Base-by-base conservation (phyloP, 2,797 vertebrate genomes). In the Galagoides demidoff region DNA sequence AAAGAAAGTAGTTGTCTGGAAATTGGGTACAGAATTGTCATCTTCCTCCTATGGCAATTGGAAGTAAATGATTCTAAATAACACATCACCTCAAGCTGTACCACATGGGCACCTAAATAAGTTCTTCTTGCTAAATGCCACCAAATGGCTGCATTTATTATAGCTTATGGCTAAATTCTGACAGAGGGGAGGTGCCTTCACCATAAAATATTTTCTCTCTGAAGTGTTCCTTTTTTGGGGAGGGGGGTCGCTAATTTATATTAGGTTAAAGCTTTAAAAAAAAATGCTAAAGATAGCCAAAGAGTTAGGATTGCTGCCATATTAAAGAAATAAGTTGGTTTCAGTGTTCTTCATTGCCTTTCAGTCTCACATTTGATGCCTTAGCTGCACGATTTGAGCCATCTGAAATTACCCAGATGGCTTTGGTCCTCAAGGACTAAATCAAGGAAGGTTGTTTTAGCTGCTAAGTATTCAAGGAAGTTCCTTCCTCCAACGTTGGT, bases 391-490 rank as follows among this genome's bases (percentile, higher is more conserved):
- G 39, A 29, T 73, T 79, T 70, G 70, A 73, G 86, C 19, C 37
- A 29, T 63, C 73, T 88, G 61, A 79, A 66, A 71, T 94, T 55
- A 68, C 37, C 27, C 82, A 59, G 39, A 71, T 83, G 76, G 57
- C 76, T 92, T 59, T 83, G 22, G 31, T 68, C 70, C 37, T 83
- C 9, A 43, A 43, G 25, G 79, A 23, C 37, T 52, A 22, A 84
- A 77, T 92, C 22, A 85, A 19, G 29, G 34, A 85, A 45, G 29
- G 52, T 57, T 55, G 22, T 87, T 61, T 92, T 14, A 78, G n/a
- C 76, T 89, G 31, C 71, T 82, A 27, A 87, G 34, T 95, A 71
- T 81, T 92, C 68, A 95, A 71, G 17, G 52, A 74, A 39, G 39
- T 83, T 23, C 39, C 39, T 85, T 68, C 9, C 43, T 84, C 43